These are phyloP conservation scores for Ciconia boyciana DNA, from an alignment of 2,113 vertebrate species.

Conservation along the genomic window DNA sequence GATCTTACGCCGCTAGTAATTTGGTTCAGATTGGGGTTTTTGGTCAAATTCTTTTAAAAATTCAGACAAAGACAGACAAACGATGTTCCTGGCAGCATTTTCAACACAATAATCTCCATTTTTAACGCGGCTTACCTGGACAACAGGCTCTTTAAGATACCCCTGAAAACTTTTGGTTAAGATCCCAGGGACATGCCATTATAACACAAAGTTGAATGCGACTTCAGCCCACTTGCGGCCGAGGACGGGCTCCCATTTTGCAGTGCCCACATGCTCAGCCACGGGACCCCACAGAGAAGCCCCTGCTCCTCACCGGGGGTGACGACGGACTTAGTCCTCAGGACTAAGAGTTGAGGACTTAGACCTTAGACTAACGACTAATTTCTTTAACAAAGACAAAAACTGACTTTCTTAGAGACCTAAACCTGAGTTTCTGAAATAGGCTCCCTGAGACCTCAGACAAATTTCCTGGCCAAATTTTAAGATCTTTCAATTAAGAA, in stretches of 20 bases:
- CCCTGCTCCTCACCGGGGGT: not conserved
- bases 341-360: not conserved
- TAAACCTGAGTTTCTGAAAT: not conserved
- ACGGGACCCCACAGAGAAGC: fast-evolving
- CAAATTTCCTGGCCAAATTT: slow-evolving; percentile 7
- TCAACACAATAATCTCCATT: not conserved
- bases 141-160: fast-evolving
- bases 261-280: fast-evolving
- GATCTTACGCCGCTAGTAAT: fast-evolving
- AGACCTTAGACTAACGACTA: not conserved
- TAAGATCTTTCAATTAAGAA: not conserved
- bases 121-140: not conserved
- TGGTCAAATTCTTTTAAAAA: not conserved
- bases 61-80: not conserved
- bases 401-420: not conserved
- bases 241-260: not conserved
- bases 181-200: fast-evolving
- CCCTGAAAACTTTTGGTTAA: not conserved
- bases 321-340: not conserved
- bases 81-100: fast-evolving
- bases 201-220: fast-evolving
- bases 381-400: slow-evolving; percentile 2
- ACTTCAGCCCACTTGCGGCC: fast-evolving
- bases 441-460: not conserved
- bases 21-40: not conserved